Evolutionary conservation across 2,888 invertebrate genomes (phyloP).

Genomic region (Adineta ricciae): DNA sequence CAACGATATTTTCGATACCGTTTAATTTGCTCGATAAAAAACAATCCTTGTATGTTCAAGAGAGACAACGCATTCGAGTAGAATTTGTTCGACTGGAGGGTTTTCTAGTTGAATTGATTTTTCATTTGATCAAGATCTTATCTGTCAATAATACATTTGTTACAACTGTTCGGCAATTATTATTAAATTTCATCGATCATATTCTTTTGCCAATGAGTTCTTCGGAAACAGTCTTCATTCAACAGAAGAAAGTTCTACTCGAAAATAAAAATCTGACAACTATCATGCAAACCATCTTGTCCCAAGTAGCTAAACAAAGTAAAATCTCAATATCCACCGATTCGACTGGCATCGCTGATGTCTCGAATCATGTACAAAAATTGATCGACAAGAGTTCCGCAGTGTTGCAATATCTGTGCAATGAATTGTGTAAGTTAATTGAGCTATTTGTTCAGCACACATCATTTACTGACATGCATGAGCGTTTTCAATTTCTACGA

Average conservation of each 20-base stretch:
- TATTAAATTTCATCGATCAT: not conserved
- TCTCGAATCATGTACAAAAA: not conserved
- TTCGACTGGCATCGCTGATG: not conserved
- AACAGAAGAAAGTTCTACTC: not conserved
- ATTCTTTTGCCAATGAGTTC: not conserved
- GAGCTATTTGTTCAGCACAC: not conserved
- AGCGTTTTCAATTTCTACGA: not conserved
- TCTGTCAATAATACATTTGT: not conserved
- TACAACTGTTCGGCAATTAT: not conserved
- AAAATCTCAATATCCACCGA: no score
- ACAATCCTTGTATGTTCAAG: not conserved
- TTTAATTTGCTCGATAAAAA: not conserved
- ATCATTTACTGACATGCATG: not conserved
- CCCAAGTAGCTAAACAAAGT: no score
- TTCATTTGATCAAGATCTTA: not conserved
- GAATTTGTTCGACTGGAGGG: not conserved
- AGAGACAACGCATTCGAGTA: not conserved
- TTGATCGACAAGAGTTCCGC: not conserved
- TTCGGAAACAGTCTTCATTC: not conserved
- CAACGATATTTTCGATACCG: not conserved
- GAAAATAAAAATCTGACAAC: no score
- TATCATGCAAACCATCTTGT: no score
- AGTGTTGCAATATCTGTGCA: not conserved
- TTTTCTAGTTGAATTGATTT: not conserved
- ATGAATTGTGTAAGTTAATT: not conserved